Percentiles rank a stretch among this genome's conserved stretches.
Conservation (phyloP, 2,113 vertebrate genomes). For the Rhadina sibilatrix region DNA sequence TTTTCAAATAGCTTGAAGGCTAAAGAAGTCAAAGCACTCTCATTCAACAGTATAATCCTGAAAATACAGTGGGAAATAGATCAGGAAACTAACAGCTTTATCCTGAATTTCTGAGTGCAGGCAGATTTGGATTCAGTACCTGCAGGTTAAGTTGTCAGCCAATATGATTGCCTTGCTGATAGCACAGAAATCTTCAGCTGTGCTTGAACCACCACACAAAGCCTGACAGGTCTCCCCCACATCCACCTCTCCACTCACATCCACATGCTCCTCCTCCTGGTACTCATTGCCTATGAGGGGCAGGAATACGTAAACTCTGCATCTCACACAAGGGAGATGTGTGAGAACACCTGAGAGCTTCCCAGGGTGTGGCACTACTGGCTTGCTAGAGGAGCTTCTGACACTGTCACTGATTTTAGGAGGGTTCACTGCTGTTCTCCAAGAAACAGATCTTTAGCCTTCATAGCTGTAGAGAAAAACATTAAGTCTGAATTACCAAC, state of each 20-base stretch:
- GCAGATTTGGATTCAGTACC: background rate
- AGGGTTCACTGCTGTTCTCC: background rate
- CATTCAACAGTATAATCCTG: background rate
- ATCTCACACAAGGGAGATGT: rapidly evolving
- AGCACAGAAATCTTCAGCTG: background rate
- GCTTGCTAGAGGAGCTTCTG: background rate
- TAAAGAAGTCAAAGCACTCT: background rate
- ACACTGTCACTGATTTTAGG: background rate
- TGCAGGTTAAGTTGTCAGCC: background rate
- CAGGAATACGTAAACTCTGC: background rate
- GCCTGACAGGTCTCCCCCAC: background rate
- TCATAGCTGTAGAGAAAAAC: background rate
- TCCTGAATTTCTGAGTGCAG: background rate
- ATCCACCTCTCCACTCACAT: background rate
- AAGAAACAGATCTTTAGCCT: background rate
- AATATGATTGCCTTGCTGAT: background rate
- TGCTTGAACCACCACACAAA: background rate
- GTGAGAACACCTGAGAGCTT: background rate
- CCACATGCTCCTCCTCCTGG: background rate
- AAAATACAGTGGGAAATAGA: background rate
- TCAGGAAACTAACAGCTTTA: background rate
- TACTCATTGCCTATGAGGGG: background rate
- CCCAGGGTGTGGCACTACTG: background rate
- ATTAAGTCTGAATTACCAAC: background rate
- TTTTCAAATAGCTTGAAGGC: background rate